Base-by-base conservation (phyloP, 2,797 vertebrate genomes). In the Diceros bicornis region DNA sequence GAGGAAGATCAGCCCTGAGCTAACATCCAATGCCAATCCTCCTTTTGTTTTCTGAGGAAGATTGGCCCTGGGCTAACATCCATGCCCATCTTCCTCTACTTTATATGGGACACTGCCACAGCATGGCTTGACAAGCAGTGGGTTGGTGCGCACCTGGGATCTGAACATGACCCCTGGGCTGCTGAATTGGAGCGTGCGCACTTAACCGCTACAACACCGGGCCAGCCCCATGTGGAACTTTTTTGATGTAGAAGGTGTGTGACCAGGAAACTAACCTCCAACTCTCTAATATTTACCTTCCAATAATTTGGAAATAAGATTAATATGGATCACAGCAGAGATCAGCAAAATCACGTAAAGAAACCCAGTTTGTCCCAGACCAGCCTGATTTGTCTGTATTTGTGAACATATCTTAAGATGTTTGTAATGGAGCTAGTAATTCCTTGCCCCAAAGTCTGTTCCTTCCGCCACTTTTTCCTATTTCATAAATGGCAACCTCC, bases 401-500 rank as follows among this genome's bases (percentile, higher is more conserved):
- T 17, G 9, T 23, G 69, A 66, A 20, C 11, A 21, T 37, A 18
- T n/a, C 34, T 32, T 25, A 41, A 1, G 20, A 47, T 16, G 55
- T 90, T 41, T 9, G 1, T n/a, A 2, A 23, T 20, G 2, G 52
- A 52, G 62, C 68, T 44, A 3, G 47, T 47, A 21, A 23, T 50
- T 52, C 27, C 88, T 78, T 27, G 25, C 27, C 23, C 27, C 25
- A 2, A 50, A 20, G 9, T 68, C 69, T 23, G 23, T 59, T 25
- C 4, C 13, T 18, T 9, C 14, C 0, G 12, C 32, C 0, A 6
- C 41, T 17, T n/a, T 61, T 41, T 37, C 4, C 10, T 27, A 2
- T 27, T 23, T 84, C 50, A 66, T 25, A 29, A 23, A 17, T 29
- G 61, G n/a, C 32, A 5, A 27, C 21, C 27, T 94, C 18, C 41